A percentile compares a stretch with the other conserved stretches of the same genome.
phyloP scores from a whole-genome alignment of 2,797 vertebrate genomes.

The Bovichtus diacanthus region DNA sequence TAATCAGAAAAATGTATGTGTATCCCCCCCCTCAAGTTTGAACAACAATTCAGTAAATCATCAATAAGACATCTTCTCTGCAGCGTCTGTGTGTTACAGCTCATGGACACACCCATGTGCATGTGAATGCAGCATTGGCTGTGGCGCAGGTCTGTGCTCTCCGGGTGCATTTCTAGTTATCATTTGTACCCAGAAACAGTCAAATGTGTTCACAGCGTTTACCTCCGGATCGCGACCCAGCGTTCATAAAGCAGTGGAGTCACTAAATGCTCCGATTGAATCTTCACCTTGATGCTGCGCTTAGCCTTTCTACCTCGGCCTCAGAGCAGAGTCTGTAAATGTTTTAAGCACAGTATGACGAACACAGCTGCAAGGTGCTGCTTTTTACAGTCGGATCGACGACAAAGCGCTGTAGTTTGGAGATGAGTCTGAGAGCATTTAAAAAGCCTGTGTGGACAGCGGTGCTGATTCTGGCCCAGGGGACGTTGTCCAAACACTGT shows the following conservation, averaged over 20 bases:
- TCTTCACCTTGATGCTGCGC: slow-evolving; percentile 3
- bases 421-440: slow-evolving; percentile 39
- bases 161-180: not conserved
- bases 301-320: not conserved
- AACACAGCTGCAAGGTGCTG: slow-evolving; percentile 40
- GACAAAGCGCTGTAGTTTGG: slow-evolving; percentile 29
- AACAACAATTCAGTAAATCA: too few species aligned
- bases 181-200: not conserved
- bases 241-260: not conserved
- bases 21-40: too few species aligned
- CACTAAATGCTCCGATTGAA: slow-evolving; percentile 2
- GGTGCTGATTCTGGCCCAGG: slow-evolving; percentile 28
- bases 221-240: slow-evolving; percentile 1
- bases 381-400: slow-evolving; percentile 31
- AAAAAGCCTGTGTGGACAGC: slow-evolving; percentile 27
- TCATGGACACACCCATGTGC: too few species aligned
- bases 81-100: too few species aligned
- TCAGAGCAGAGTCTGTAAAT: not conserved
- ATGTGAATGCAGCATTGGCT: too few species aligned
- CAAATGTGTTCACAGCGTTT: not conserved
- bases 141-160: too few species aligned
- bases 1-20: too few species aligned
- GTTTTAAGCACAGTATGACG: slow-evolving; percentile 35
- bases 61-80: too few species aligned
- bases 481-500: slow-evolving; percentile 59